A percentile compares a stretch with the other conserved stretches of the same genome.
phyloP scores from a whole-genome alignment of 1,140 invertebrate genomes.

The Calosoma granatense region DNA sequence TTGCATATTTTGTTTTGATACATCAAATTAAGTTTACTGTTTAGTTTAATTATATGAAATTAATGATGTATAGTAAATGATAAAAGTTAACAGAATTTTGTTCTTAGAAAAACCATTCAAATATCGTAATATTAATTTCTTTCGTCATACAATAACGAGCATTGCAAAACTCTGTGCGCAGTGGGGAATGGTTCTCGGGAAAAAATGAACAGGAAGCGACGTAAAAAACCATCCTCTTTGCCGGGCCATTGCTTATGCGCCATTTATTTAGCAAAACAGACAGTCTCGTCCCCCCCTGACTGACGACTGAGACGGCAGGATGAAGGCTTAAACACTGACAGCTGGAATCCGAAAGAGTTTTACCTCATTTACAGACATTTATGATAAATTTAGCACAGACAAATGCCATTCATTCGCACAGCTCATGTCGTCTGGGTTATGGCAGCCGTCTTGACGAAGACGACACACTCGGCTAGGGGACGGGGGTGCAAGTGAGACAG shows the following conservation, averaged over 20 bases:
- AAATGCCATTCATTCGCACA: conserved; percentile 2
- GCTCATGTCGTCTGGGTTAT: not conserved
- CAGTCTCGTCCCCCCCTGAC: not conserved
- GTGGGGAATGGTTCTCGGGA: too few relatives aligned
- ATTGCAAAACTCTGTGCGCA: too few relatives aligned
- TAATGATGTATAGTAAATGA: too few relatives aligned
- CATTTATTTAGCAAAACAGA: not conserved
- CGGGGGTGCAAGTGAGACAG: not conserved
- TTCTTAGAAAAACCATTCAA: too few relatives aligned
- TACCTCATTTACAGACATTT: conserved; percentile 2
- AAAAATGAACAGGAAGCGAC: not conserved
- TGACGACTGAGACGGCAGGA: not conserved
- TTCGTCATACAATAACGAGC: too few relatives aligned
- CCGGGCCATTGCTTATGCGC: not conserved
- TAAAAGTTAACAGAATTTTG: too few relatives aligned
- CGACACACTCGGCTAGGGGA: not conserved
- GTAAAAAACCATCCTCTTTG: not conserved
- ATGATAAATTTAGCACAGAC: conserved; percentile 6
- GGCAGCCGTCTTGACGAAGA: not conserved
- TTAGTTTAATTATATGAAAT: too few relatives aligned
- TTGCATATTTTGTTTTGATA: too few relatives aligned
- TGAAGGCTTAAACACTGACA: not conserved
- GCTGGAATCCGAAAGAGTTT: conserved; percentile 6
- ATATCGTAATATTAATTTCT: too few relatives aligned
- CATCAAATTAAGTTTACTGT: too few relatives aligned